Conservation (phyloP, 1,140 invertebrate genomes). For the Drosophila pseudoananassae region DNA sequence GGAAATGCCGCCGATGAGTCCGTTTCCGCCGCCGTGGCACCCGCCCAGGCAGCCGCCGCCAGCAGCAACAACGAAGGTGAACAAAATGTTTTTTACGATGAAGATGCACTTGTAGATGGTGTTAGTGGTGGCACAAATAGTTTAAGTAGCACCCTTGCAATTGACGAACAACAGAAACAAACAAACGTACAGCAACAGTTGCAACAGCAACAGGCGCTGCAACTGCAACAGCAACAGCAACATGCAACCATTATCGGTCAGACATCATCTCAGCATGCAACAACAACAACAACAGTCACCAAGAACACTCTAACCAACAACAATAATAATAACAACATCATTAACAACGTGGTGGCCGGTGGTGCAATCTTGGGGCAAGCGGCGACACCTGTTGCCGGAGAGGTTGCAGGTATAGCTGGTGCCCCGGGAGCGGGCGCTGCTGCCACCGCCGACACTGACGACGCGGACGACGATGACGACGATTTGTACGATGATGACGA, state of each 20-base stretch:
- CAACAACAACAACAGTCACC: slow-evolving; percentile 48
- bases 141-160: slow-evolving; percentile 82
- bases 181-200: slow-evolving; percentile 56
- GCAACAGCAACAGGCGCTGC: slow-evolving; percentile 39
- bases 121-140: slow-evolving; percentile 78
- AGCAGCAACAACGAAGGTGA: slow-evolving; percentile 80
- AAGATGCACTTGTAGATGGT: slow-evolving; percentile 84
- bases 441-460: slow-evolving; percentile 84
- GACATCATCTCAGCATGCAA: slow-evolving; percentile 61
- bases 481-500: slow-evolving; percentile 86
- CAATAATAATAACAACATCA: slow-evolving; percentile 44
- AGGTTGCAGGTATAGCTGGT: slow-evolving; percentile 1
- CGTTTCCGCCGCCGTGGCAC: slow-evolving; percentile 72
- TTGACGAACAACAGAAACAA: slow-evolving; percentile 75
- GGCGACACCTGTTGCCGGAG: slow-evolving; percentile 27
- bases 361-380: slow-evolving; percentile 46
- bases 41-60: slow-evolving; percentile 61
- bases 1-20: slow-evolving; percentile 69
- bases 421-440: slow-evolving; percentile 32
- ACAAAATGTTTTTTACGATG: slow-evolving; percentile 85
- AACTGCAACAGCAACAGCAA: slow-evolving; percentile 52
- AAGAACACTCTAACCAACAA: slow-evolving; percentile 67
- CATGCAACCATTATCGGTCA: slow-evolving; percentile 50
- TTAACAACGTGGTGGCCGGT: slow-evolving; percentile 51
- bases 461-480: slow-evolving; percentile 86